A percentile compares a stretch with the other conserved stretches of the same genome.
phyloP scores from a whole-genome alignment of 2,797 vertebrate species.

The Spinibarbus caldwelli region DNA sequence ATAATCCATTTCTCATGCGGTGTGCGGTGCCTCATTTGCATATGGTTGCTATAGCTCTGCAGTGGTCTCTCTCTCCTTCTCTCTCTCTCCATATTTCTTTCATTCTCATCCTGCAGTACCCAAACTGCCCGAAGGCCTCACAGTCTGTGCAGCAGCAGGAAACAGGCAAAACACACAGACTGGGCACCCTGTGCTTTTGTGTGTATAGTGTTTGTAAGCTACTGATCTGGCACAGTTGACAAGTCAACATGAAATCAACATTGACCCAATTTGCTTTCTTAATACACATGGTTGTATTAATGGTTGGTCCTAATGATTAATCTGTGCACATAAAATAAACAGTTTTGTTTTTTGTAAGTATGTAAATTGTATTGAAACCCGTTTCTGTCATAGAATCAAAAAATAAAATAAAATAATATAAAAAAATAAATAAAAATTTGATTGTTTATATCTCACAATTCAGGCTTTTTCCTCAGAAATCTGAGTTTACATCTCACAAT shows the following conservation, averaged over 20 bases:
- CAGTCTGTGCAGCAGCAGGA: slow-evolving; percentile 43
- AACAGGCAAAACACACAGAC: slow-evolving; percentile 45
- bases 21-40: slow-evolving; percentile 61
- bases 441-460: too few species aligned
- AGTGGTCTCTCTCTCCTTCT: slow-evolving; percentile 48
- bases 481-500: too few species aligned
- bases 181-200: slow-evolving; percentile 17
- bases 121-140: slow-evolving; percentile 49
- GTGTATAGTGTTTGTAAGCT: slow-evolving; percentile 8
- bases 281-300: background rate
- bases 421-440: background rate
- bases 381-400: background rate
- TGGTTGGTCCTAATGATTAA: background rate
- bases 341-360: background rate
- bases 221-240: slow-evolving; percentile 10
- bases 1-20: slow-evolving; percentile 63
- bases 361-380: background rate
- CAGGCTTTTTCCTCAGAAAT: too few species aligned
- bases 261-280: slow-evolving; percentile 1
- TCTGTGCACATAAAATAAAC: background rate
- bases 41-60: slow-evolving; percentile 64
- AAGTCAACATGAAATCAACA: slow-evolving; percentile 8
- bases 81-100: slow-evolving; percentile 3
- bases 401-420: background rate
- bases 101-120: slow-evolving; percentile 30